A percentile compares a stretch with the other conserved stretches of the same genome.
Evolutionary conservation across 2,113 vertebrate species (phyloP).

Genomic region (Gasterosteus nipponicus): DNA sequence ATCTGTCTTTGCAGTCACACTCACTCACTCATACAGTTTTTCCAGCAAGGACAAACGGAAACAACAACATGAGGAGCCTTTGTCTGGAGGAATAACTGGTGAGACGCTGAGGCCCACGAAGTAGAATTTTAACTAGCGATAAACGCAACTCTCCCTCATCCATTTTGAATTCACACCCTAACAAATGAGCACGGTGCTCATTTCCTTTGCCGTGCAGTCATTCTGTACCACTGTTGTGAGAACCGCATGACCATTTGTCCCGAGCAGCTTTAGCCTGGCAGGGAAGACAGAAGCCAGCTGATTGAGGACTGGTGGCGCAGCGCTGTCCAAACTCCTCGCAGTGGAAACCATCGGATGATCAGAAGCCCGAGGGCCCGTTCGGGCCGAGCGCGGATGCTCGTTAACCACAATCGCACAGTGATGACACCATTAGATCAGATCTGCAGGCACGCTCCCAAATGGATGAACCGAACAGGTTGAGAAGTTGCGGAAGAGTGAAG

Average conservation of each 20-base stretch:
- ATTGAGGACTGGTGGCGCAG: conserved; percentile 52
- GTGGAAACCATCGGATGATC: conserved; percentile 58
- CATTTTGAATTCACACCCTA: conserved; percentile 14
- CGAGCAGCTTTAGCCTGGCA: conserved; percentile 74
- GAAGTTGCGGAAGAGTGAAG: conserved; percentile 47
- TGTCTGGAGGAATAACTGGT: background rate
- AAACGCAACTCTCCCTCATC: background rate
- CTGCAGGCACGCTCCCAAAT: conserved; percentile 36
- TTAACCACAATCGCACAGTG: conserved; percentile 54
- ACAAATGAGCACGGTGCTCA: conserved; percentile 13
- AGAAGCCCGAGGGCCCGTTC: conserved; percentile 32
- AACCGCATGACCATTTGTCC: conserved; percentile 73
- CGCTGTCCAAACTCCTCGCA: conserved; percentile 54
- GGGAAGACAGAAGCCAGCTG: conserved; percentile 62
- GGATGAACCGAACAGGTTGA: conserved; percentile 53
- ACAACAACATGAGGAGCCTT: background rate
- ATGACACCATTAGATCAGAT: conserved; percentile 34
- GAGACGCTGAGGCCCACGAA: background rate
- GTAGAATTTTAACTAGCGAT: background rate
- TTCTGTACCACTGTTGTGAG: conserved; percentile 40
- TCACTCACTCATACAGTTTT: background rate
- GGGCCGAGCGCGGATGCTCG: conserved; percentile 46
- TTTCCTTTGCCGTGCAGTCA: conserved; percentile 31
- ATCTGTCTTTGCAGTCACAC: background rate
- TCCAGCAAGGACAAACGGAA: background rate